Conservation (phyloP, 2,797 vertebrate species). For the Pipistrellus nathusii region DNA sequence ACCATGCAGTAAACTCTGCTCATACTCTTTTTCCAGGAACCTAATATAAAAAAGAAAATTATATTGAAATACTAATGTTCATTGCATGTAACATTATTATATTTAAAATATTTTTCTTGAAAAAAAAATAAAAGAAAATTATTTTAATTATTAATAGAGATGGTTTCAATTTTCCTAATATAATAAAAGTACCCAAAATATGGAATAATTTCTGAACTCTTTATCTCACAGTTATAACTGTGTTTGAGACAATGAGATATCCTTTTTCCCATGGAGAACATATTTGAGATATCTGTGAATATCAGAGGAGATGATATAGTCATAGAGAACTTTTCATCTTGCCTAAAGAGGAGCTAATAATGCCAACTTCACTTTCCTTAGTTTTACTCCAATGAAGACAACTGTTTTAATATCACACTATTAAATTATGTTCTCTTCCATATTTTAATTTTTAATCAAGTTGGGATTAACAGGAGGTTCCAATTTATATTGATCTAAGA, state of each 20-base stretch:
- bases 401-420: conserved; percentile 69
- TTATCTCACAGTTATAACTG: neutral
- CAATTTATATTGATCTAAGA: conserved; percentile 58
- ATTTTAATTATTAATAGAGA: neutral
- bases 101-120: too few relatives aligned
- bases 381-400: conserved; percentile 57
- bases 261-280: neutral
- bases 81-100: too few relatives aligned
- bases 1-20: neutral
- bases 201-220: neutral
- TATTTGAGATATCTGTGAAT: neutral
- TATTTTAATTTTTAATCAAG: conserved; percentile 77
- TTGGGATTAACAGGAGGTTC: conserved; percentile 67
- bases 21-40: neutral
- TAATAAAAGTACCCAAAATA: neutral
- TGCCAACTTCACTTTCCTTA: conserved; percentile 43
- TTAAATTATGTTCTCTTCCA: conserved; percentile 38
- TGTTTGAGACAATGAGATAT: neutral
- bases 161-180: neutral
- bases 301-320: neutral
- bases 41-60: neutral
- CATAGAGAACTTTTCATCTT: neutral
- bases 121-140: too few relatives aligned
- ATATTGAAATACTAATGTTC: too few relatives aligned
- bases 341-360: neutral